Base-by-base conservation (phyloP, 2,888 invertebrate genomes). In the Sarcophaga variegata region DNA sequence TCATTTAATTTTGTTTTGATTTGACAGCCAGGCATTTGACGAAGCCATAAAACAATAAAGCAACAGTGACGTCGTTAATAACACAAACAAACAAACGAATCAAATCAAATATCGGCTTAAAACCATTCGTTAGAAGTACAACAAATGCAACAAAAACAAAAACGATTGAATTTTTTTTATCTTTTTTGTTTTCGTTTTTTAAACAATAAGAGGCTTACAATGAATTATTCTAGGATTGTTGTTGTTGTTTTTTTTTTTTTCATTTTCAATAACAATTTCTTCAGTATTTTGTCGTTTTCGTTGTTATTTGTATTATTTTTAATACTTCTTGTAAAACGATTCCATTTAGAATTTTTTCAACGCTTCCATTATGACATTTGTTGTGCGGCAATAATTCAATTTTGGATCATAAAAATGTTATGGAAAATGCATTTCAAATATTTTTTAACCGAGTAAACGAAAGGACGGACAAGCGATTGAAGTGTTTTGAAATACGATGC, bases 401-500 rank as follows among this genome's bases (percentile, higher is more conserved):
- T 47, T 25, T 78, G 81, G 81, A 60, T 85, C 12, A 37, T 54
- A 45, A 25, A 63, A 74, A 90, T 90, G 88, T 85, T 88, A 59
- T 76, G 20, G 14, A 88, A 88, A 88, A 88, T 86, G 64, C 72
- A 85, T 83, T 76, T 64, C 69, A 59, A 60, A 37, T 66, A 22
- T 49, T 3, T 47, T 45, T 47, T 45, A 10, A 75, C 2, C 37
- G 27, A 17, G 6, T 5, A 27, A 64, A 47, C 54, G 45, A 22
- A 49, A 20, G 37, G 59, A 62, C 22, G 37, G 45, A 63, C 22
- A 47, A 82, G 5, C 20, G 10, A 5, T 12, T n/a, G 27, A 37
- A 37, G 37, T 8, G 37, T 37, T 37, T 37, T 37, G 37, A 8
- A 37, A 37, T 37, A 8, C 2, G 8, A 37, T 37, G 37, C 37